phyloP scores from a whole-genome alignment of 2,797 vertebrate genomes.

The Peromyscus attwateri region DNA sequence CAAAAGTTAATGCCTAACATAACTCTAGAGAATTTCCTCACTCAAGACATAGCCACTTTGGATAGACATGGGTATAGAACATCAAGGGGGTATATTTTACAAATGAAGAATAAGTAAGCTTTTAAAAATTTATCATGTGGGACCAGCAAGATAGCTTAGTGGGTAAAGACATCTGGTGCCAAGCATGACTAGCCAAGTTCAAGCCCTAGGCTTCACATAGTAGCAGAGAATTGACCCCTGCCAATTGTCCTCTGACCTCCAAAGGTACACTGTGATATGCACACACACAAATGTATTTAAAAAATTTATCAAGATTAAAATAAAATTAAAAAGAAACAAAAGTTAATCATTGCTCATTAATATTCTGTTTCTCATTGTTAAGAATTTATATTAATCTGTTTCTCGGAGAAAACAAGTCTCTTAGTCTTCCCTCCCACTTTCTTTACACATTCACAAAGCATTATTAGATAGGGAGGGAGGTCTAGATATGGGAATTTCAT shows the following conservation, averaged over 20 bases:
- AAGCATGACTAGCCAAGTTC: not conserved
- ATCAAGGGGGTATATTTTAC: not conserved
- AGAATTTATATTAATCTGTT: conserved; percentile 11
- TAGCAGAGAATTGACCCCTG: not conserved
- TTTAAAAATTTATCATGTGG: not conserved
- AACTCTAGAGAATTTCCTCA: not conserved
- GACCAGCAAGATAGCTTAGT: not conserved
- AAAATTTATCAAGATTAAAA: not conserved
- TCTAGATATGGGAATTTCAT: not conserved
- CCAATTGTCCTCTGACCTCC: not conserved
- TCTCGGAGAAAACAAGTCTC: not conserved
- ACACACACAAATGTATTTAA: not conserved
- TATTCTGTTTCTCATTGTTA: not conserved
- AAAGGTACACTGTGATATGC: not conserved
- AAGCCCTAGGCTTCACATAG: too few species aligned
- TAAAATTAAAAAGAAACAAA: not conserved
- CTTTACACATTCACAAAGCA: not conserved
- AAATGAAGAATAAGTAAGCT: not conserved
- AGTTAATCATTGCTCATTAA: not conserved
- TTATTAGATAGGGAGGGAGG: not conserved
- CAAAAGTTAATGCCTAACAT: not conserved
- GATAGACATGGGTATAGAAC: not conserved
- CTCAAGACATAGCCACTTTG: not conserved
- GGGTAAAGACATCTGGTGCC: not conserved
- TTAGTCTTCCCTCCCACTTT: not conserved